A percentile compares a stretch with the other conserved stretches of the same genome.
Conservation (phyloP, 2,113 vertebrate genomes). For the Marmota flaviventris region DNA sequence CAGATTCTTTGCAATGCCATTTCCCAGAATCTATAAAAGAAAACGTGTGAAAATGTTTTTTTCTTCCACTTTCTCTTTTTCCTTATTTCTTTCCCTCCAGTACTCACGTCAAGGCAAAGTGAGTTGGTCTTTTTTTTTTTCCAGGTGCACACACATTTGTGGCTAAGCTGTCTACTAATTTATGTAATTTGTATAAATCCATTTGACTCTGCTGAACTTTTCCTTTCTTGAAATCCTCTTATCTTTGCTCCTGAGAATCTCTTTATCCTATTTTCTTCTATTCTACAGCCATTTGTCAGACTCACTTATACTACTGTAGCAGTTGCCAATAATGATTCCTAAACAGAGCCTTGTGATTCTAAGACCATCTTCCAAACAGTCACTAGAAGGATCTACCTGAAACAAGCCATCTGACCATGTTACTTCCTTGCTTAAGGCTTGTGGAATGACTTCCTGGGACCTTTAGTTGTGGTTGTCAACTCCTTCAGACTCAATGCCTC, state of each 20-base stretch:
- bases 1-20: constrained; percentile 39
- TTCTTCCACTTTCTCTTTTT: not conserved
- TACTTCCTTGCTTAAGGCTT: not conserved
- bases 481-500: not conserved
- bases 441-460: not conserved
- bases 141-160: not conserved
- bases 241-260: not conserved
- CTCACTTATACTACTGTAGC: not conserved
- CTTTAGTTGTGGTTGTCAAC: not conserved
- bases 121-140: not conserved
- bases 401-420: not conserved
- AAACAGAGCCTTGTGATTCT: not conserved
- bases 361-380: not conserved
- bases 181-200: not conserved
- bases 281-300: not conserved
- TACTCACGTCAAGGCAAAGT: not conserved
- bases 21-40: constrained; percentile 9
- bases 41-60: not conserved
- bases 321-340: not conserved
- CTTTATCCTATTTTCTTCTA: not conserved
- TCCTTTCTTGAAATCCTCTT: constrained; percentile 23
- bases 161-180: not conserved
- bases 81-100: not conserved
- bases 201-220: not conserved
- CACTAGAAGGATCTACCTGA: not conserved